A percentile compares a stretch with the other conserved stretches of the same genome.
Conservation (phyloP, 2,113 vertebrate species). For the Chrysemys picta region DNA sequence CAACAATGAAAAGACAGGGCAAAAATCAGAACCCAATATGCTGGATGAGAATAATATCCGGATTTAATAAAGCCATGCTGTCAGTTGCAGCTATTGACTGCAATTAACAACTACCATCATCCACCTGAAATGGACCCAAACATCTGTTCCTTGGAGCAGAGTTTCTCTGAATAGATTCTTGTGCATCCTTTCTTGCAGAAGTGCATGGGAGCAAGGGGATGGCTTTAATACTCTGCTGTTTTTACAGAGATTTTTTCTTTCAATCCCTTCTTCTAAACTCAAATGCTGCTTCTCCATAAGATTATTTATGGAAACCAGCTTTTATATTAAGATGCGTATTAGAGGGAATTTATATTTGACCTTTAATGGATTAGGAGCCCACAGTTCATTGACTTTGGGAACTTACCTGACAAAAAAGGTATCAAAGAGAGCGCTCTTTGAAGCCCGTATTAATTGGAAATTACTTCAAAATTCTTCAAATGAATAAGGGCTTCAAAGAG, state of each 20-base stretch:
- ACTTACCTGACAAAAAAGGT: neutral
- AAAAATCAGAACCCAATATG: neutral
- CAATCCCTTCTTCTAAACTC: neutral
- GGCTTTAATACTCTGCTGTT: neutral
- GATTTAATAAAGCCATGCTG: slow-evolving; percentile 10
- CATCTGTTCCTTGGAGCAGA: neutral
- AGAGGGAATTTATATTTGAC: neutral
- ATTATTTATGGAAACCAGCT: neutral
- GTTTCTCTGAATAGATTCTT: neutral
- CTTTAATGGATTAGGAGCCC: neutral
- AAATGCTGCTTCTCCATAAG: neutral
- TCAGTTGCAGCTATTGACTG: neutral
- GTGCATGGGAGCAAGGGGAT: neutral
- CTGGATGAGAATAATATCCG: neutral
- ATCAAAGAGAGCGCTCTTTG: neutral
- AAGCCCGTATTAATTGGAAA: neutral
- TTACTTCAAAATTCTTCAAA: neutral
- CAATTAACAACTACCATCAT: neutral
- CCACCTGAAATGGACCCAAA: slow-evolving; percentile 2
- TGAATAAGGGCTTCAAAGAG: neutral
- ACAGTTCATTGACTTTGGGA: neutral
- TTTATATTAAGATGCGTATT: neutral
- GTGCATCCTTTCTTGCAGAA: neutral
- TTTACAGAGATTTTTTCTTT: neutral
- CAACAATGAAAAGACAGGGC: slow-evolving; percentile 10